Conservation (phyloP, 2,113 vertebrate species). For the Oncorhynchus tshawytscha region DNA sequence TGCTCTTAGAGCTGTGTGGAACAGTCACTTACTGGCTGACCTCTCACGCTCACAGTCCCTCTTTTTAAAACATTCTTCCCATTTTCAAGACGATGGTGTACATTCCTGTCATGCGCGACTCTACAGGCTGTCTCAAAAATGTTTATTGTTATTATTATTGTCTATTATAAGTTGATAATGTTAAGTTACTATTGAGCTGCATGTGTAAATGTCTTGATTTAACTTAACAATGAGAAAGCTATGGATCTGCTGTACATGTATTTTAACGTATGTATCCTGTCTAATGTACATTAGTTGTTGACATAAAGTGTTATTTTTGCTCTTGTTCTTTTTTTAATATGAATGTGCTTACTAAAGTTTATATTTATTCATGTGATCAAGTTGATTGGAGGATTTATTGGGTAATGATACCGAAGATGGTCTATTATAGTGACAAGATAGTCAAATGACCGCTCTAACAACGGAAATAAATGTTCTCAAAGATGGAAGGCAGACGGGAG, state of each 20-base stretch:
- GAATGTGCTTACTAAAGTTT: conserved; percentile 60
- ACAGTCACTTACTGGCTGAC: neutral
- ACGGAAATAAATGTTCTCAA: too few species aligned
- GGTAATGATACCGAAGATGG: too few species aligned
- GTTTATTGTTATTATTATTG: conserved; percentile 6
- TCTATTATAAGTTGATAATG: neutral
- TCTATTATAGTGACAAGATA: too few species aligned
- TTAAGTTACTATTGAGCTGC: conserved; percentile 49
- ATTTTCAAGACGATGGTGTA: neutral
- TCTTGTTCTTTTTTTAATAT: conserved; percentile 26
- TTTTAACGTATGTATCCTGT: conserved; percentile 27
- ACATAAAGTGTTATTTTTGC: conserved; percentile 1
- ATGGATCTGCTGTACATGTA: conserved; percentile 39
- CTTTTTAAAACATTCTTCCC: neutral
- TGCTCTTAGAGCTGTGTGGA: neutral
- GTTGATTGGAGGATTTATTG: neutral
- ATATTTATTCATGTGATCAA: conserved; percentile 68
- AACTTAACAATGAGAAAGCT: conserved; percentile 48
- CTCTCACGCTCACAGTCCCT: neutral
- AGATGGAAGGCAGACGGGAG: too few species aligned
- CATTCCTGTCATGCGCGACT: conserved; percentile 14
- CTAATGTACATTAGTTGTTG: conserved; percentile 36
- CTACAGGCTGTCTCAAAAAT: neutral
- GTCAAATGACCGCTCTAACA: too few species aligned
- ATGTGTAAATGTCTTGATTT: conserved; percentile 58